These are phyloP conservation scores for Plecotus auritus DNA, from an alignment of 2,113 vertebrate species.

Conservation along the genomic window DNA sequence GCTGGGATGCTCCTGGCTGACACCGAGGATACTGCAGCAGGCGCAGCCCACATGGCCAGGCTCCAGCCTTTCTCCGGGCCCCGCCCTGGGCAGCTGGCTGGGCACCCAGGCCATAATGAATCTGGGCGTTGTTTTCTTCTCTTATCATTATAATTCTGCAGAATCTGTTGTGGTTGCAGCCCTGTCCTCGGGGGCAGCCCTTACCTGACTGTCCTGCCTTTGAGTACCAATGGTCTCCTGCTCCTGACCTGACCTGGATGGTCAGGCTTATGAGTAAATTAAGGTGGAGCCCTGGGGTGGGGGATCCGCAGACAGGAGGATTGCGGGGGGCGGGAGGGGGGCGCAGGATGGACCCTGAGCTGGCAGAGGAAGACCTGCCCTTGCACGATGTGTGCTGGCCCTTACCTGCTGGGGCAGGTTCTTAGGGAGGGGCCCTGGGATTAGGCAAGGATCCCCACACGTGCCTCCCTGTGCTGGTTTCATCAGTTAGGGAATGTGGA, in stretches of 20 bases:
- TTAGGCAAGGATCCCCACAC: background rate
- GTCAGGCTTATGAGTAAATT: background rate
- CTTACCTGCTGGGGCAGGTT: background rate
- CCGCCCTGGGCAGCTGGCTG: background rate
- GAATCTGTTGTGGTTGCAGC: background rate
- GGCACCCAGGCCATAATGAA: background rate
- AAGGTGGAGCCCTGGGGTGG: background rate
- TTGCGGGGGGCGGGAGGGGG: accelerated
- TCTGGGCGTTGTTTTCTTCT: background rate
- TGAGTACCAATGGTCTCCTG: background rate
- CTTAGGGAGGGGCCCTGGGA: background rate
- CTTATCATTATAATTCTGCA: background rate
- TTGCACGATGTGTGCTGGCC: background rate
- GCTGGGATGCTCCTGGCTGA: no score
- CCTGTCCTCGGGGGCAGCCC: background rate
- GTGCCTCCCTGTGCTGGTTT: background rate
- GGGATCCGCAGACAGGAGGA: background rate
- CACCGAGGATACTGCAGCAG: background rate
- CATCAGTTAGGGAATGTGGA: background rate
- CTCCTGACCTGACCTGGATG: background rate
- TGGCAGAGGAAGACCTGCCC: background rate
- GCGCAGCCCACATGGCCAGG: accelerated
- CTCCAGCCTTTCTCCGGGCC: background rate
- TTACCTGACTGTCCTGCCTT: background rate
- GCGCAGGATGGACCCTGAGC: background rate